Evolutionary conservation across 23 tunicate genomes (phyloP).

Genomic region (Ciona savignyi): DNA sequence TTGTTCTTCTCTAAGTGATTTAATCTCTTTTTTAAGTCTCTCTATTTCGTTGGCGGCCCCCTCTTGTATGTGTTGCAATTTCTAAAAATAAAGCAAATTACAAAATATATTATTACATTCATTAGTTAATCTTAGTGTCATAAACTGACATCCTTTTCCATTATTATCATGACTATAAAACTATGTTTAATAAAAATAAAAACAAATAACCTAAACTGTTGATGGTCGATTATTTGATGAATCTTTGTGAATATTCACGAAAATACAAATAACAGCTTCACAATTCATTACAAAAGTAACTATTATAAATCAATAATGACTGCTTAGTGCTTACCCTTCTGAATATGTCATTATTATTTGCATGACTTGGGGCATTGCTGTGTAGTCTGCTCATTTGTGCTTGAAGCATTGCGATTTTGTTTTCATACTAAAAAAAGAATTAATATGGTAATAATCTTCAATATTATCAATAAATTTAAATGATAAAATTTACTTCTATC

Average conservation of each 20-base stretch:
- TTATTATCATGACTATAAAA: too few relatives aligned
- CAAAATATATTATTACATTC: too few relatives aligned
- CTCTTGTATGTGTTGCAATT: constrained; percentile 14
- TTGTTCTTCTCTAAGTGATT: not conserved
- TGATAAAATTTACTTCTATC: not conserved
- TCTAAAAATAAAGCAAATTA: not conserved
- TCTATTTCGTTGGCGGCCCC: not conserved
- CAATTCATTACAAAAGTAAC: not conserved
- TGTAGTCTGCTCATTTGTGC: not conserved
- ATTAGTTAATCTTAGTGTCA: too few relatives aligned
- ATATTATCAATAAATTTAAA: not conserved
- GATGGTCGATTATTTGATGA: too few relatives aligned
- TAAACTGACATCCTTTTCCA: too few relatives aligned
- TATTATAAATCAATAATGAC: too few relatives aligned
- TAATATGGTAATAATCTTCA: not conserved
- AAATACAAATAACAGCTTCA: too few relatives aligned
- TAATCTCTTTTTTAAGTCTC: constrained; percentile 4
- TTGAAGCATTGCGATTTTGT: not conserved
- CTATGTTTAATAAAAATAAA: too few relatives aligned
- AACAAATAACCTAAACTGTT: too few relatives aligned
- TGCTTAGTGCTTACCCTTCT: not conserved
- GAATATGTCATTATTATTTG: not conserved
- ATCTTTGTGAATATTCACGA: too few relatives aligned
- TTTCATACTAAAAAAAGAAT: constrained; percentile 1
- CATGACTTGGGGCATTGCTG: not conserved